Percentiles rank a stretch among this genome's conserved stretches.
These are phyloP conservation scores for Carduelis carduelis DNA, from an alignment of 2,797 vertebrate genomes.

Conservation along the genomic window DNA sequence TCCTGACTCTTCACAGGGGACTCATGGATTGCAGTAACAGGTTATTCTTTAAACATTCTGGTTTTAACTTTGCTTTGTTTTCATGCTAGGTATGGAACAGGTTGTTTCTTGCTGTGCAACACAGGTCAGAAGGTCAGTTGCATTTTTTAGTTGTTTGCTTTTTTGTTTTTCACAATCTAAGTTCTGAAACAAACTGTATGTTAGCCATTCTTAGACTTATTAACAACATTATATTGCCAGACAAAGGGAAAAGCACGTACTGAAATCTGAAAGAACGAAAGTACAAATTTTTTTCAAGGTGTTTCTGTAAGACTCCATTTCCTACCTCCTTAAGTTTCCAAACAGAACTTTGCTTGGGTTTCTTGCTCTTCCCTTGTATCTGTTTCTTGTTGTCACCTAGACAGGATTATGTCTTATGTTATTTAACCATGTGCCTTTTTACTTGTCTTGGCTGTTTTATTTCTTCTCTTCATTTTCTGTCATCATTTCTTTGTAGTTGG, in stretches of 20 bases:
- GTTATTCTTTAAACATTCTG: conserved; percentile 6
- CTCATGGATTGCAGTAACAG: neutral
- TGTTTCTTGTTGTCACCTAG: neutral
- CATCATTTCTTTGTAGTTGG: neutral
- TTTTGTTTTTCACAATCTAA: neutral
- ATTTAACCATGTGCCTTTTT: neutral
- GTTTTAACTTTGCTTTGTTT: conserved; percentile 19
- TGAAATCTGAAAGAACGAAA: neutral
- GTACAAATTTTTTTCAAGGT: neutral
- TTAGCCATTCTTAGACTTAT: neutral
- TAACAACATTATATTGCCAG: neutral
- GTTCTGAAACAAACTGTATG: neutral
- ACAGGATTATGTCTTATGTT: neutral
- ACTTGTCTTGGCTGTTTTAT: neutral
- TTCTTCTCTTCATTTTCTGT: neutral
- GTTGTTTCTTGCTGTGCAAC: conserved; percentile 94
- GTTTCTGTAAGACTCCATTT: neutral
- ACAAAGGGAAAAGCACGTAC: neutral
- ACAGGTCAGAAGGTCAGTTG: conserved; percentile 90
- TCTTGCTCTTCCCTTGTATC: neutral
- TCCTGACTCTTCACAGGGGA: neutral
- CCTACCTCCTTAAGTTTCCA: neutral
- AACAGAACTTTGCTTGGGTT: neutral
- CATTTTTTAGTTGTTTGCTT: neutral
- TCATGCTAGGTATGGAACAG: conserved; percentile 90